Percentiles rank a stretch among this genome's conserved stretches.
Evolutionary conservation across 2,113 vertebrate genomes (phyloP).

Genomic region (Dinomys branickii): DNA sequence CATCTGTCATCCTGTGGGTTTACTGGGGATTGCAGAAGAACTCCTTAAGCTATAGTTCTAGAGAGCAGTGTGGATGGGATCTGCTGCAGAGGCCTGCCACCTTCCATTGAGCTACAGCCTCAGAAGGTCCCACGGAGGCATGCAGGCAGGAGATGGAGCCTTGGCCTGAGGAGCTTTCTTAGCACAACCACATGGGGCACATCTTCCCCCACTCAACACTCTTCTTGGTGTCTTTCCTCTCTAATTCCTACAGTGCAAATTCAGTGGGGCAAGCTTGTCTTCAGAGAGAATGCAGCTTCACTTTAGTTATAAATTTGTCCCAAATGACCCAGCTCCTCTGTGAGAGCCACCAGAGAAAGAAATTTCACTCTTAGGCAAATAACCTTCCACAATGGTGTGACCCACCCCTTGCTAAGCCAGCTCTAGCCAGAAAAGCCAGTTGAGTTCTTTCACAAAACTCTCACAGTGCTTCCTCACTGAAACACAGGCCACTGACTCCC

Average conservation of each 20-base stretch:
- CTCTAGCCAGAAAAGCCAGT: background rate
- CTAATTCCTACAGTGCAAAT: background rate
- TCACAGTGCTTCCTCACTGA: background rate
- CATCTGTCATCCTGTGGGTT: background rate
- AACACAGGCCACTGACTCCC: background rate
- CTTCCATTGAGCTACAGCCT: background rate
- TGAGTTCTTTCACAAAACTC: conserved; percentile 1
- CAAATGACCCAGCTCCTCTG: background rate
- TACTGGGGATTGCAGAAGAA: background rate
- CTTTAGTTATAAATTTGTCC: background rate
- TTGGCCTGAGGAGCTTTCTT: background rate
- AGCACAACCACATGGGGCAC: background rate
- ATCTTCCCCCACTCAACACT: background rate
- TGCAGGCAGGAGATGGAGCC: background rate
- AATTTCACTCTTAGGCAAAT: background rate
- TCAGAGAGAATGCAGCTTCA: background rate
- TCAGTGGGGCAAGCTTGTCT: background rate
- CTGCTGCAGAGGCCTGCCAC: background rate
- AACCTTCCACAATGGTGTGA: background rate
- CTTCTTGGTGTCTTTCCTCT: background rate
- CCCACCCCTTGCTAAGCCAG: background rate
- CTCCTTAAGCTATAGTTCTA: background rate
- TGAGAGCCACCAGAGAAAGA: background rate
- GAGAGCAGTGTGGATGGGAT: background rate
- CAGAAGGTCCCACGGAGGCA: background rate